phyloP scores from a whole-genome alignment of 2,888 invertebrate genomes.

The Crioceris asparagi region DNA sequence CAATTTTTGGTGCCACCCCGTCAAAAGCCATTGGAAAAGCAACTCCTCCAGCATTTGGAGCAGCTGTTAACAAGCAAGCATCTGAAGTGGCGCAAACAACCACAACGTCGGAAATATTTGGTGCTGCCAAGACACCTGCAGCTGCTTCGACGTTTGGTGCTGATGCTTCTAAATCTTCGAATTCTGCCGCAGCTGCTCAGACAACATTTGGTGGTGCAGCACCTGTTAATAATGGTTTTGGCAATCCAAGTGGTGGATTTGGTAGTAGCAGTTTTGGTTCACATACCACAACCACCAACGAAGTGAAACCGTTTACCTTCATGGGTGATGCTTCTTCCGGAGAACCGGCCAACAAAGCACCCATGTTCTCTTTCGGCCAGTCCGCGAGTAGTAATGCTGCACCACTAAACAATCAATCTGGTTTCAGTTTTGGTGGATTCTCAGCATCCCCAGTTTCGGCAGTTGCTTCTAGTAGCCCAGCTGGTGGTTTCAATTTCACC shows the following conservation, averaged over 20 bases:
- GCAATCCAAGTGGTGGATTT: too few species aligned
- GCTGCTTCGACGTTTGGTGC: neutral
- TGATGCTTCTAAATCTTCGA: too few species aligned
- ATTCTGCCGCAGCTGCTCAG: neutral
- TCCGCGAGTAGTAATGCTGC: conserved; percentile 18
- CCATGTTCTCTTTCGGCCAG: conserved; percentile 27
- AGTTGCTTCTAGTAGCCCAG: neutral
- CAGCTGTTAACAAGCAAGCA: conserved; percentile 10
- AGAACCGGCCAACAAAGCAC: conserved; percentile 18
- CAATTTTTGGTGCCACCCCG: neutral
- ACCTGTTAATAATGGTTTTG: too few species aligned
- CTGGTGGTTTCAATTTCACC: neutral
- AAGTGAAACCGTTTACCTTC: conserved; percentile 23
- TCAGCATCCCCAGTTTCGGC: neutral
- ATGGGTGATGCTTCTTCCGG: conserved; percentile 13
- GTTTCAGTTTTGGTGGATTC: conserved; percentile 30
- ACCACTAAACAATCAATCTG: conserved; percentile 13
- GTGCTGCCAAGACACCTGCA: neutral
- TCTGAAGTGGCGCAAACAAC: too few species aligned
- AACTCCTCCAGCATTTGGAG: conserved; percentile 10
- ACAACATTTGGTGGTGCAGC: too few species aligned
- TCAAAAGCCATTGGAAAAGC: conserved; percentile 1
- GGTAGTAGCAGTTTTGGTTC: too few species aligned
- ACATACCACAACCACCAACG: conserved; percentile 11
- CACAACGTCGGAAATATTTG: too few species aligned